Percentiles rank a stretch among this genome's conserved stretches.
Conservation (phyloP, 2,888 invertebrate species). For the Petrolisthes manimaculis region DNA sequence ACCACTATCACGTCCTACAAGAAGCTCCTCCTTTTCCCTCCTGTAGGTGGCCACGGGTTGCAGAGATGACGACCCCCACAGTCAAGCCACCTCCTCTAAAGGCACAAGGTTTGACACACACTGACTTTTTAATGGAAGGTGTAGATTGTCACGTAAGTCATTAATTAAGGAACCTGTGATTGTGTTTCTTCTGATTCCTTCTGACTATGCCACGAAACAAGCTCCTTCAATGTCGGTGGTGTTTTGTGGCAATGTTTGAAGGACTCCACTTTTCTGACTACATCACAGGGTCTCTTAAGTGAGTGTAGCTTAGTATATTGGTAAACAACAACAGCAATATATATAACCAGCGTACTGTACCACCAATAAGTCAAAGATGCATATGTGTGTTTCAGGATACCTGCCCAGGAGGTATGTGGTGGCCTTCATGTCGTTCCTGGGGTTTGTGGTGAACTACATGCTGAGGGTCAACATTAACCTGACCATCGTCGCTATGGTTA, state of each 20-base stretch:
- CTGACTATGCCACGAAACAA: too few species aligned
- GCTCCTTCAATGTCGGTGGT: too few species aligned
- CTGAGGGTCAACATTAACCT: slow-evolving; percentile 87
- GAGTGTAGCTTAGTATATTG: not conserved
- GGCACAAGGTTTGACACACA: too few species aligned
- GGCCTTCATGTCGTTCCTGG: slow-evolving; percentile 89
- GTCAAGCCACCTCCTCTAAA: too few species aligned
- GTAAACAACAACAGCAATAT: not conserved
- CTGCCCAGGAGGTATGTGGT: slow-evolving; percentile 78
- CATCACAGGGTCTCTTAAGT: not conserved
- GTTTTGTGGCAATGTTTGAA: too few species aligned
- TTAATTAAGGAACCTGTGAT: too few species aligned
- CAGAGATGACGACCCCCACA: too few species aligned
- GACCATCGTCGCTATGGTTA: slow-evolving; percentile 86
- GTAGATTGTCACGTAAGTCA: too few species aligned
- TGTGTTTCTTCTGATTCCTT: too few species aligned
- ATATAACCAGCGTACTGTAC: not conserved
- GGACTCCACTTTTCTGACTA: too few species aligned
- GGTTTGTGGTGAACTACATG: slow-evolving; percentile 80
- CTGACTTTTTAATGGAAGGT: too few species aligned
- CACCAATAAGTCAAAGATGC: not conserved
- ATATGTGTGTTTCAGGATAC: slow-evolving; percentile 39
- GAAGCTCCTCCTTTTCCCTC: not conserved
- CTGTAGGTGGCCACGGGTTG: too few species aligned
- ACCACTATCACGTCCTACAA: not conserved